A percentile compares a stretch with the other conserved stretches of the same genome.
phyloP scores from a whole-genome alignment of 1,140 invertebrate genomes.

The Eumeta japonica region DNA sequence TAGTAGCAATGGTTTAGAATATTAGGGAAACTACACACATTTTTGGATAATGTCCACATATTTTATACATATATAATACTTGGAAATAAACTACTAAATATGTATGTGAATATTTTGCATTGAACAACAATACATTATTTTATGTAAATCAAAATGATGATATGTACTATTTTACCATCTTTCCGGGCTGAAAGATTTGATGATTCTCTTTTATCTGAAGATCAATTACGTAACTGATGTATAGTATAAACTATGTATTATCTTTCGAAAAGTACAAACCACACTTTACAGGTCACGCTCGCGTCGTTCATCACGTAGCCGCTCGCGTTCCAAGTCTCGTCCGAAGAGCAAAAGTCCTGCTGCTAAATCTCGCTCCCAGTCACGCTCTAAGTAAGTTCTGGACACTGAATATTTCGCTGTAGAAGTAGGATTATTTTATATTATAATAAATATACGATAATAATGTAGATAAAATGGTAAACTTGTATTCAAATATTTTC shows the following conservation, averaged over 20 bases:
- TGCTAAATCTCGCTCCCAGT: constrained; percentile 68
- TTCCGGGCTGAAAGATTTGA: constrained; percentile 55
- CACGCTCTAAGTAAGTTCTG: constrained; percentile 54
- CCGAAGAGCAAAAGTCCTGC: constrained; percentile 73
- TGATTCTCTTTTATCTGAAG: constrained; percentile 38
- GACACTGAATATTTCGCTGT: constrained; percentile 9
- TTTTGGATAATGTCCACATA: no score
- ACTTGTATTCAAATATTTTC: background rate
- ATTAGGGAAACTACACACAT: no score
- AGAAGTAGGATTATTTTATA: constrained; percentile 1
- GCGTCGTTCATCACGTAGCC: constrained; percentile 64
- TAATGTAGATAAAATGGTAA: background rate
- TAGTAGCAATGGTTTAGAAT: no score
- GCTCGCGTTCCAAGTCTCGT: constrained; percentile 69
- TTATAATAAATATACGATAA: constrained; percentile 15
- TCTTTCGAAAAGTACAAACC: constrained; percentile 5
- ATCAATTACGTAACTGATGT: constrained; percentile 1
- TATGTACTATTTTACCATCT: constrained; percentile 52
- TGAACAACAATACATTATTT: no score
- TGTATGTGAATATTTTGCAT: no score
- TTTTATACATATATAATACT: no score
- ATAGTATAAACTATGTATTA: background rate
- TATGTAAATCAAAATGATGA: constrained; percentile 31
- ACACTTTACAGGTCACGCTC: constrained; percentile 53
- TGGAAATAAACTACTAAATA: no score